Base-by-base conservation (phyloP, 2,888 invertebrate species). In the Thelaira solivaga region DNA sequence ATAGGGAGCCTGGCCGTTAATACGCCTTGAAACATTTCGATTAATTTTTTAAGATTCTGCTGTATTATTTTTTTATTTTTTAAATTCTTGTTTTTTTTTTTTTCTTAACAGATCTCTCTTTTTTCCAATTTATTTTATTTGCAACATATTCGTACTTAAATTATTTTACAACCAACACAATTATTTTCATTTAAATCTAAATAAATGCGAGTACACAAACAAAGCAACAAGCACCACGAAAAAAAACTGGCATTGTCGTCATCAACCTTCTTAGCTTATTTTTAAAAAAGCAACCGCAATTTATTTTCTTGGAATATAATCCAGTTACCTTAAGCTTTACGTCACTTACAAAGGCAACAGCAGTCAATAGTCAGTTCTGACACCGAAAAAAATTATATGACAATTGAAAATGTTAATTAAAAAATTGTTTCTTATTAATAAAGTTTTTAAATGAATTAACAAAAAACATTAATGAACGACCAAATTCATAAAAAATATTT, bases 271-370 rank as follows among this genome's bases (percentile, higher is more conserved):
- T n/a, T n/a, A n/a, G n/a, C 18, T 10, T 29, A 6, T 8, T 4
- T 16, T 11, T 22, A 13, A 8, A 22, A 18, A 29, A 47, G 24
- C 61, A 45, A 68, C n/a, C 53, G 45, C 29, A 74, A 47, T 55
- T 36, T 31, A n/a, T 67, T 68, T 68, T 75, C 74, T 68, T 47
- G 8, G 1, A 53, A 53, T 53, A 61, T 75, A 75, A 75, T 75
- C 74, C 49, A 68, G 67, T 75, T 75, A 75, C 74, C 74, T 75
- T 75, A 67, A 75, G 74, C 51, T 68, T 75, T 53, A 68, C 61
- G 24, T 75, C 74, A 68, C 22, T 68, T 22, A 18, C 18, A 41
- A 39, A 34, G 45, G 11, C 34, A 16, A 13, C 34, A 43, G 22
- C 22, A 31, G 10, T 47, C 24, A 43, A 7, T 43, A 18, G 34